phyloP scores from a whole-genome alignment of 2,113 vertebrate genomes.

The Ascaphus truei region DNA sequence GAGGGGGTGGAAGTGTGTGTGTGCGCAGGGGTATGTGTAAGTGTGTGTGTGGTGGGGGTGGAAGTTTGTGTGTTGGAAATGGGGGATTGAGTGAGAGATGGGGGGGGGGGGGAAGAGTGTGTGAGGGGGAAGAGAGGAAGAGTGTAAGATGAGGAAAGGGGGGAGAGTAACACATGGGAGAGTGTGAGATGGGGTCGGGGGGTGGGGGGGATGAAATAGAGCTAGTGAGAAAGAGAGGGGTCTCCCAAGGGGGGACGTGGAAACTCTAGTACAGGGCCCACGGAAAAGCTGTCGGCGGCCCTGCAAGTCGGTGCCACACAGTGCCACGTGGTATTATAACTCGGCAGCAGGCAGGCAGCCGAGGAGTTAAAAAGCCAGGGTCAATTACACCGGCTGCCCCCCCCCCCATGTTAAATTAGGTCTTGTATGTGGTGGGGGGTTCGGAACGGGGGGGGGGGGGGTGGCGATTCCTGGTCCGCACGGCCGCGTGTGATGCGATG shows the following conservation, averaged over 20 bases:
- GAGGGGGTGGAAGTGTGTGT: too few species aligned
- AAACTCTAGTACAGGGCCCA: too few species aligned
- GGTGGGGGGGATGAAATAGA: not conserved
- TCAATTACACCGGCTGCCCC: too few species aligned
- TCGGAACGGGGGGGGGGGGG: not conserved
- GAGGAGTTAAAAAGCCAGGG: not conserved
- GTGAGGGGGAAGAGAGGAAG: not conserved
- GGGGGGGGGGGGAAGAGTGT: not conserved
- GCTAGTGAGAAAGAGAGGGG: not conserved
- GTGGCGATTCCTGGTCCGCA: not conserved
- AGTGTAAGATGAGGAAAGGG: not conserved
- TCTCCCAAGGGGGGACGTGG: too few species aligned
- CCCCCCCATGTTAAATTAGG: not conserved
- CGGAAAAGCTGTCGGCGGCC: too few species aligned
- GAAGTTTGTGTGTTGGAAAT: not conserved
- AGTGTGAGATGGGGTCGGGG: too few species aligned
- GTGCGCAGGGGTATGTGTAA: too few species aligned
- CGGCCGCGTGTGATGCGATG: constrained; percentile 3
- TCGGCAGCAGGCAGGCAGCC: too few species aligned
- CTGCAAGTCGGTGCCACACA: too few species aligned
- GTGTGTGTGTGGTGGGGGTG: too few species aligned
- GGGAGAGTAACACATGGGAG: too few species aligned
- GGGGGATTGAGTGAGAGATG: not conserved
- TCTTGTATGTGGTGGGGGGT: not conserved
- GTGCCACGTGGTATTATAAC: too few species aligned